phyloP scores from a whole-genome alignment of 2,113 vertebrate species.

The Xiphophorus couchianus region DNA sequence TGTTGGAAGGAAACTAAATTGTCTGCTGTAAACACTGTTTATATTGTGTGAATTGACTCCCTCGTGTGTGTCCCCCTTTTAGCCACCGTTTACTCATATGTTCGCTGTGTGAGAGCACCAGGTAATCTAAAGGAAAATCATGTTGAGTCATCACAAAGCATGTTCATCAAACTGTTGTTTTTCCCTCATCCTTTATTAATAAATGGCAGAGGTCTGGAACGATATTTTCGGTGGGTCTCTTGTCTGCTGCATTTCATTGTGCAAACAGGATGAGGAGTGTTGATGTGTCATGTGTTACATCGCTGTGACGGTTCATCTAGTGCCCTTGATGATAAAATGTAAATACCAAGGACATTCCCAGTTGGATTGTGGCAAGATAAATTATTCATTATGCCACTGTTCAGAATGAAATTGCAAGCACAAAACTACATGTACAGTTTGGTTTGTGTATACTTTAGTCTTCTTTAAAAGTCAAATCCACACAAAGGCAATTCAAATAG shows the following conservation, averaged over 20 bases:
- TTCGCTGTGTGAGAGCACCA: conserved; percentile 1
- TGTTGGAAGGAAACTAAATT: conserved; percentile 99
- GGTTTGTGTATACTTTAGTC: conserved; percentile 65
- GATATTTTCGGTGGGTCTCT: conserved; percentile 22
- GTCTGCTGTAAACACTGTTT: conserved; percentile 91
- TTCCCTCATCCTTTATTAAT: conserved; percentile 27
- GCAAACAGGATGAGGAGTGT: conserved; percentile 43
- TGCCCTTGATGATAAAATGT: conserved; percentile 83
- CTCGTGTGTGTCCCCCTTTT: conserved; percentile 66
- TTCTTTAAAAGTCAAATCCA: conserved; percentile 72
- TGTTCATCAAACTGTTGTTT: conserved; percentile 61
- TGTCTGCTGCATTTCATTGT: conserved; percentile 37
- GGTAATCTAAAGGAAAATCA: conserved; percentile 15
- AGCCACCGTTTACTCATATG: conserved; percentile 40
- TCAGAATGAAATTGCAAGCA: conserved; percentile 74
- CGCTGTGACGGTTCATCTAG: conserved; percentile 64
- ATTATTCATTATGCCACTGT: conserved; percentile 80
- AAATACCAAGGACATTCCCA: conserved; percentile 82
- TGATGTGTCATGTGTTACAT: conserved; percentile 68
- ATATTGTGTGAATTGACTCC: conserved; percentile 86
- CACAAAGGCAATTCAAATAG: conserved; percentile 63
- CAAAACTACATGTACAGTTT: conserved; percentile 64
- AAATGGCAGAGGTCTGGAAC: conserved; percentile 25
- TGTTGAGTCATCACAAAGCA: conserved; percentile 43
- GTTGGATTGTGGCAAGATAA: conserved; percentile 78